These are phyloP conservation scores for Malurus cyaneus DNA, from an alignment of 2,113 vertebrate genomes.

Conservation along the genomic window DNA sequence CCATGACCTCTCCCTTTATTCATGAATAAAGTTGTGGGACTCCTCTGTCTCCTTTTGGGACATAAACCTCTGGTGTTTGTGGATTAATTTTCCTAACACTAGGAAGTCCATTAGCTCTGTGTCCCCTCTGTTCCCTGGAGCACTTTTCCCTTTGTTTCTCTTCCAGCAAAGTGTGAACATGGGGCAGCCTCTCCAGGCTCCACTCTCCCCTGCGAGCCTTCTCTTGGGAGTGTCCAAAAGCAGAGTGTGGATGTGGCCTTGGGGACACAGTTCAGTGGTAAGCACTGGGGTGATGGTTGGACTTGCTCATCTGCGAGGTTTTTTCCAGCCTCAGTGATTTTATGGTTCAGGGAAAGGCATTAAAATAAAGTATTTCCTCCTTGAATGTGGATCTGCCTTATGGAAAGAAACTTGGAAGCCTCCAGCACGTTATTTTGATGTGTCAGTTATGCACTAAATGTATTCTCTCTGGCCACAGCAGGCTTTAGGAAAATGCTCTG, in stretches of 20 bases:
- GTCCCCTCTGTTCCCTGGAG: background rate
- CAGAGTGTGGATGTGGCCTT: background rate
- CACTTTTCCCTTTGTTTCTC: background rate
- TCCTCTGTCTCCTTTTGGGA: no score
- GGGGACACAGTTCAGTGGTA: no score
- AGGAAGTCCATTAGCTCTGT: background rate
- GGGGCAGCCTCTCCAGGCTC: background rate
- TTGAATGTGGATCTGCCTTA: background rate
- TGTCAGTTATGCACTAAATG: background rate
- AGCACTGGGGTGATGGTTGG: background rate
- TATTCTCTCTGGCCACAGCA: background rate
- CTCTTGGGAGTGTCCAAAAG: background rate
- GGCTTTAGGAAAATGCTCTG: background rate
- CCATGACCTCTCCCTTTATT: no score
- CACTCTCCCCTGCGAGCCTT: background rate
- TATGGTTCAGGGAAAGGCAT: background rate
- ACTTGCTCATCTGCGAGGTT: background rate
- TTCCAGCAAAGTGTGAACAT: accelerated
- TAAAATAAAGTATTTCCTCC: background rate
- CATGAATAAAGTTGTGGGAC: no score
- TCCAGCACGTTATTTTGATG: background rate
- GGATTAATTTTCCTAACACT: no score
- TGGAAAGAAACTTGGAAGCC: background rate
- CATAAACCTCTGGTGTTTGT: no score
- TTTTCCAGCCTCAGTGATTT: background rate